phyloP scores from a whole-genome alignment of 1,140 invertebrate genomes.

The Sminthurinus signatus region DNA sequence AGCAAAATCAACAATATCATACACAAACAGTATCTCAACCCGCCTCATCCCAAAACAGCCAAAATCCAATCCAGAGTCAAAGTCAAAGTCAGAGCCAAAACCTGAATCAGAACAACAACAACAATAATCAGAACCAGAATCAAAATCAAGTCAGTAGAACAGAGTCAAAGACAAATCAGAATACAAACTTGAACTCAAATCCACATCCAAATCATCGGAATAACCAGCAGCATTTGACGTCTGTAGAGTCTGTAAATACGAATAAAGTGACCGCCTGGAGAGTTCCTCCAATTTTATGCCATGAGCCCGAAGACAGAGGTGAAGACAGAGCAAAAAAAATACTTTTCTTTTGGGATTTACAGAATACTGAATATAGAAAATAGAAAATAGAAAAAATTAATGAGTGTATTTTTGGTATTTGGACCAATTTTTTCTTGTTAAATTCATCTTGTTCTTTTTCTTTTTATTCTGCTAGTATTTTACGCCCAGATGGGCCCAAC shows the following conservation, averaged over 20 bases:
- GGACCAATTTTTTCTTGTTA: no score
- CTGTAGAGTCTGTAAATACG: neutral
- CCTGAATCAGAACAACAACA: no score
- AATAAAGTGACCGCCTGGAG: slow-evolving; percentile 54
- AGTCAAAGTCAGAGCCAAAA: neutral
- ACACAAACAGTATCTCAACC: neutral
- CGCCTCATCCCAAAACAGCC: neutral
- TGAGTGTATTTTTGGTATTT: no score
- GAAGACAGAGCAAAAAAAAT: no score
- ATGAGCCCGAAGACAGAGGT: slow-evolving; percentile 85
- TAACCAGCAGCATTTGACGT: neutral
- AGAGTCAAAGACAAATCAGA: neutral
- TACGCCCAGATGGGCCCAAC: slow-evolving; percentile 87
- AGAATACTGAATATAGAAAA: no score
- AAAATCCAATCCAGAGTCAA: neutral
- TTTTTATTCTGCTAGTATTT: no score
- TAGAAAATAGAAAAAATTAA: no score
- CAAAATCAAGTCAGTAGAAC: neutral
- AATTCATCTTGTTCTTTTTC: no score
- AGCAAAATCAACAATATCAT: slow-evolving; percentile 1
- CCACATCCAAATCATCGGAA: no score
- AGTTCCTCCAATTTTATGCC: slow-evolving; percentile 77
- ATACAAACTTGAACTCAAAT: neutral
- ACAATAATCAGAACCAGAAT: neutral
- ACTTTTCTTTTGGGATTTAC: no score